These are phyloP conservation scores for Dryobotodes eremita DNA, from an alignment of 2,888 invertebrate species.

Conservation along the genomic window DNA sequence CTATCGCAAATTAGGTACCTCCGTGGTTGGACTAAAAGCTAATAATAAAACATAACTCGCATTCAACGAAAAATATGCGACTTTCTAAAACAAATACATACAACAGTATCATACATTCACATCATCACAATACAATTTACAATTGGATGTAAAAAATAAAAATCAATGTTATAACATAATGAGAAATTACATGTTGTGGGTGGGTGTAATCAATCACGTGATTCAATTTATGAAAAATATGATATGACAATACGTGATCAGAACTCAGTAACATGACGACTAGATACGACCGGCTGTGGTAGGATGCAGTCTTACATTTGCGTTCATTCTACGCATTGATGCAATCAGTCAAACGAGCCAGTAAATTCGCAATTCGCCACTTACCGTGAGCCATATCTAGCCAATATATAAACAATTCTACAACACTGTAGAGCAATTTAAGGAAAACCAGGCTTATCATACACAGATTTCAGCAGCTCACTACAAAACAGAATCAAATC, in stretches of 20 bases:
- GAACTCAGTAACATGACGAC: neutral
- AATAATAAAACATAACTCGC: slow-evolving; percentile 41
- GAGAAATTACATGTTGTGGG: slow-evolving; percentile 12
- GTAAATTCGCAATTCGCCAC: neutral
- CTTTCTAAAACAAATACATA: slow-evolving; percentile 22
- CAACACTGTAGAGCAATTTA: slow-evolving; percentile 33
- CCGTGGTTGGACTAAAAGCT: slow-evolving; percentile 40
- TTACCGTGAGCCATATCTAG: slow-evolving; percentile 10
- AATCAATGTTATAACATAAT: slow-evolving; percentile 18
- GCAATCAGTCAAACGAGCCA: slow-evolving; percentile 32
- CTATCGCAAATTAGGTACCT: slow-evolving; percentile 54
- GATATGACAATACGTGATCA: slow-evolving; percentile 13
- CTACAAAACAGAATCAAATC: slow-evolving; percentile 81
- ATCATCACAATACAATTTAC: slow-evolving; percentile 31
- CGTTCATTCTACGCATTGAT: neutral
- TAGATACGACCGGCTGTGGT: slow-evolving; percentile 2
- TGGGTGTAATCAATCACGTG: slow-evolving; percentile 1
- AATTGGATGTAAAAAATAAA: slow-evolving; percentile 11
- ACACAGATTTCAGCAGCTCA: slow-evolving; percentile 76
- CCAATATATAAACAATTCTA: slow-evolving; percentile 27
- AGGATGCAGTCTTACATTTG: slow-evolving; percentile 9
- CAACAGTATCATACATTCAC: slow-evolving; percentile 22
- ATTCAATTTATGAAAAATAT: slow-evolving; percentile 11
- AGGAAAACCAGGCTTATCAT: slow-evolving; percentile 71
- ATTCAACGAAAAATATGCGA: slow-evolving; percentile 39